Evolutionary conservation across 2,797 vertebrate genomes (phyloP).

Genomic region (Pygocentrus nattereri): DNA sequence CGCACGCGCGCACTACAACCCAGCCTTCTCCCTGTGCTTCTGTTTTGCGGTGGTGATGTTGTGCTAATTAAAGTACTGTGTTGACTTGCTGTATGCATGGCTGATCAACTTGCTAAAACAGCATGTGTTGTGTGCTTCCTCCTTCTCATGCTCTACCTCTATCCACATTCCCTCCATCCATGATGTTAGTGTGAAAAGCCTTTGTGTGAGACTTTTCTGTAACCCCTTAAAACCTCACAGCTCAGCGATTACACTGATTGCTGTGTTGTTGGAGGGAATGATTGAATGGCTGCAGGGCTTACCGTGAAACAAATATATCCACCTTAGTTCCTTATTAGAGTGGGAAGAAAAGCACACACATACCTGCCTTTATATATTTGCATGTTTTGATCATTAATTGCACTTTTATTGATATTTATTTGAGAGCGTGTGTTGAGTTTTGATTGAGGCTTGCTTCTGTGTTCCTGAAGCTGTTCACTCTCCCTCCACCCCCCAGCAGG

Average conservation of each 20-base stretch:
- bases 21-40: not conserved
- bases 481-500: constrained; percentile 28
- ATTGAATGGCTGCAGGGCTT: constrained; percentile 30
- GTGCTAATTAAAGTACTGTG: constrained; percentile 44
- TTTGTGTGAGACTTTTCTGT: constrained; percentile 32
- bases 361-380: constrained; percentile 14
- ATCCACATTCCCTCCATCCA: constrained; percentile 15
- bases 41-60: constrained; percentile 44
- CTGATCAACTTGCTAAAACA: constrained; percentile 26
- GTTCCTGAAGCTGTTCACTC: constrained; percentile 28
- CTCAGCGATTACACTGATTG: constrained; percentile 35
- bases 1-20: not conserved
- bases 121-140: not conserved
- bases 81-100: constrained; percentile 20
- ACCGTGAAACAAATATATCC: constrained; percentile 11
- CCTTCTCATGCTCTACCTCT: not conserved
- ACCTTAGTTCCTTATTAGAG: constrained; percentile 13
- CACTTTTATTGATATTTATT: constrained; percentile 3
- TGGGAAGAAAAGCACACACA: not conserved
- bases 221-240: constrained; percentile 50
- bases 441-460: constrained; percentile 24
- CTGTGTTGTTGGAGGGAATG: constrained; percentile 22
- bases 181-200: constrained; percentile 37
- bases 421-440: not conserved
- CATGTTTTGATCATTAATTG: not conserved